Percentiles rank a stretch among this genome's conserved stretches.
Conservation (phyloP, 2,888 invertebrate species). For the Mongoloraphidia duomilia region DNA sequence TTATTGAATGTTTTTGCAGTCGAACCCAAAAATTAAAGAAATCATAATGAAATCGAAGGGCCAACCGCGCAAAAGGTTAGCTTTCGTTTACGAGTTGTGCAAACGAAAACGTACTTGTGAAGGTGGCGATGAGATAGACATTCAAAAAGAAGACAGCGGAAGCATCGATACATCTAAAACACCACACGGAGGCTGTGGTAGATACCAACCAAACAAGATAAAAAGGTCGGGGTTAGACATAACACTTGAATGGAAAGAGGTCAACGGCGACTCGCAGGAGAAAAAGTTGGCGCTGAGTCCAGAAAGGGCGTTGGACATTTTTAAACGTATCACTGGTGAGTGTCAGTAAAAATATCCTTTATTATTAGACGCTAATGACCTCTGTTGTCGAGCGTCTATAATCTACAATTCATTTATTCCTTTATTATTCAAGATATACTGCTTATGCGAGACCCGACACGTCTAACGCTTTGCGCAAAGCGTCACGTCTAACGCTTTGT, state of each 20-base stretch:
- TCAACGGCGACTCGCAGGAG: slow-evolving; percentile 97
- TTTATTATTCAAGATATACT: no score
- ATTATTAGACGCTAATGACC: no score
- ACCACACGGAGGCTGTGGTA: slow-evolving; percentile 92
- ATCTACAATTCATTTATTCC: no score
- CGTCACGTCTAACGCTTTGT: no score
- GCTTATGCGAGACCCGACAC: no score
- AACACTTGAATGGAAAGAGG: slow-evolving; percentile 95
- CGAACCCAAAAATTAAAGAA: slow-evolving; percentile 85
- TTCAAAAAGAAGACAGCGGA: slow-evolving; percentile 56
- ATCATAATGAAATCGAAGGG: slow-evolving; percentile 92
- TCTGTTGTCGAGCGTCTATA: no score
- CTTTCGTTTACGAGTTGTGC: slow-evolving; percentile 94
- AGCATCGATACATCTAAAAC: slow-evolving; percentile 36
- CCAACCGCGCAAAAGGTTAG: slow-evolving; percentile 84
- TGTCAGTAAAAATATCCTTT: no score
- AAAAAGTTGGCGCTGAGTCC: slow-evolving; percentile 87
- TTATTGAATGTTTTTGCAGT: slow-evolving; percentile 35
- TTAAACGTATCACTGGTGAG: slow-evolving; percentile 71
- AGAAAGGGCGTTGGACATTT: slow-evolving; percentile 92
- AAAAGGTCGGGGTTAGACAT: slow-evolving; percentile 81
- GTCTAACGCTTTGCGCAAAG: no score
- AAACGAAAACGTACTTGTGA: slow-evolving; percentile 97
- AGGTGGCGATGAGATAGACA: slow-evolving; percentile 95
- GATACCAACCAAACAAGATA: slow-evolving; percentile 93